phyloP scores from a whole-genome alignment of 2,797 vertebrate genomes.

The Acestrorhynchus altus region DNA sequence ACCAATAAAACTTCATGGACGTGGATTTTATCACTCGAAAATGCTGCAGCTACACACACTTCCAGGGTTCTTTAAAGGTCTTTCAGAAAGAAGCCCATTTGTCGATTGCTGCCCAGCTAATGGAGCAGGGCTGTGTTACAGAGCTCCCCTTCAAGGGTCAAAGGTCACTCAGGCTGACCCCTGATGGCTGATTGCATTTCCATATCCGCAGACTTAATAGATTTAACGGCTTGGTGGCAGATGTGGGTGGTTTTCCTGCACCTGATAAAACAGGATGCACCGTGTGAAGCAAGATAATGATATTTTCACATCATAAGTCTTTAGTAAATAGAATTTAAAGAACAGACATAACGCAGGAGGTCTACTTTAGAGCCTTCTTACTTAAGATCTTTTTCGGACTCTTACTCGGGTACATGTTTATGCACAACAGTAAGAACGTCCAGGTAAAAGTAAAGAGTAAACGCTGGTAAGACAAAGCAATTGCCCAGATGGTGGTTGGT shows the following conservation, averaged over 20 bases:
- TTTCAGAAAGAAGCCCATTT: not conserved
- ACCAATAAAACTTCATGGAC: no score
- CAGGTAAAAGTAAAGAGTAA: no score
- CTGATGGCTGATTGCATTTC: slow-evolving; percentile 66
- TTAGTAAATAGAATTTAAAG: no score
- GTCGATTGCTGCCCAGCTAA: slow-evolving; percentile 1
- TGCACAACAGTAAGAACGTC: no score
- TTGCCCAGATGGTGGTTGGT: no score
- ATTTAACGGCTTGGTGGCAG: slow-evolving; percentile 18
- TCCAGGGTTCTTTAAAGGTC: not conserved
- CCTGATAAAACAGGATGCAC: not conserved
- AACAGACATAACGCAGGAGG: no score
- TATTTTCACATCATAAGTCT: not conserved
- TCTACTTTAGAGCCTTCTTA: no score
- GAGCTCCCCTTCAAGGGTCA: slow-evolving; percentile 61
- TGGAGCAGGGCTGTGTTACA: slow-evolving; percentile 18
- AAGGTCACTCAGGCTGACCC: slow-evolving; percentile 70
- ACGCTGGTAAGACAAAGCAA: no score
- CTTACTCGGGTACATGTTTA: no score
- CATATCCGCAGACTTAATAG: slow-evolving; percentile 62
- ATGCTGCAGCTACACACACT: no score
- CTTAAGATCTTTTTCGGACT: no score
- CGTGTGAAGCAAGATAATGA: not conserved
- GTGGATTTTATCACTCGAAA: no score
- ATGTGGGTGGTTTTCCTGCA: not conserved